These are phyloP conservation scores for Dromiciops gliroides DNA, from an alignment of 2,113 vertebrate genomes.

Conservation along the genomic window DNA sequence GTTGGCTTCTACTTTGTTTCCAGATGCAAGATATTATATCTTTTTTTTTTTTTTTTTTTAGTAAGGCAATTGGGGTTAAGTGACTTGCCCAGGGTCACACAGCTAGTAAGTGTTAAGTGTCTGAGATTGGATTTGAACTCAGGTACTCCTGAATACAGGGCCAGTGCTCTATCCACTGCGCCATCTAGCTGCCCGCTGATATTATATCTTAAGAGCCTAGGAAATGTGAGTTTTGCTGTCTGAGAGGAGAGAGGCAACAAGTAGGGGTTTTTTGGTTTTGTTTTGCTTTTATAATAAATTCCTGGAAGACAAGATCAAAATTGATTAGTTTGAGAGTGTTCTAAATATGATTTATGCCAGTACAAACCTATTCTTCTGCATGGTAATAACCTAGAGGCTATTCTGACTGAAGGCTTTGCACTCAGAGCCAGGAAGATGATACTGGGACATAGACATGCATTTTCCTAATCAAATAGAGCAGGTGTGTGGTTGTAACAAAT, in stretches of 20 bases:
- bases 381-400: background rate
- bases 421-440: background rate
- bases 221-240: background rate
- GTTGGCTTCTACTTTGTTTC: background rate
- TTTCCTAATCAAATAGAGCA: slow-evolving; percentile 5
- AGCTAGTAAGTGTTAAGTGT: too few relatives aligned
- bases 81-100: too few relatives aligned
- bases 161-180: too few relatives aligned
- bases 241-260: background rate
- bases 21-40: background rate
- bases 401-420: background rate
- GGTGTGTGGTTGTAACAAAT: background rate
- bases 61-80: too few relatives aligned
- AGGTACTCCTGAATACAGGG: too few relatives aligned
- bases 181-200: too few relatives aligned
- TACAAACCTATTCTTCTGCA: accelerated
- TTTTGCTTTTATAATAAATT: background rate
- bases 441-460: background rate
- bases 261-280: background rate
- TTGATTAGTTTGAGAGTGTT: background rate
- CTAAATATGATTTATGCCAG: background rate
- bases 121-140: too few relatives aligned
- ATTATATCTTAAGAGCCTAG: background rate
- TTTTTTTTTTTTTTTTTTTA: too few relatives aligned
- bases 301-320: background rate